Evolutionary conservation across 2,113 vertebrate species (phyloP).

Genomic region (Eulemur rufifrons): DNA sequence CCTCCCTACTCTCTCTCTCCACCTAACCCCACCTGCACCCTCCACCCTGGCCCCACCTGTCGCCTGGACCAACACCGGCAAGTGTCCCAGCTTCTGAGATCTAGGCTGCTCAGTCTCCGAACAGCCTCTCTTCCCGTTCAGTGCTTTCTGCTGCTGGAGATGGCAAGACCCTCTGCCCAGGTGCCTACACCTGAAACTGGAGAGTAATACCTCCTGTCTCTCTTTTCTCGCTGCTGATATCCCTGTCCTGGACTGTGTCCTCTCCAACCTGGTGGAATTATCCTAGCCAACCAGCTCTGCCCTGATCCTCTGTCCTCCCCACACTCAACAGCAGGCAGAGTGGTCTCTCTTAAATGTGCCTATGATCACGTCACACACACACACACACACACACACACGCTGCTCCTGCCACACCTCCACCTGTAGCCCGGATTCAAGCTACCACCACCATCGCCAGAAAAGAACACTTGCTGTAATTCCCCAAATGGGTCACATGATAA

Average conservation of each 20-base stretch:
- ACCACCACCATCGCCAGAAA: neutral
- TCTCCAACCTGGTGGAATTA: neutral
- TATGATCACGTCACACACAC: neutral
- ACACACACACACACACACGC: no score
- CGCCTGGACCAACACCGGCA: neutral
- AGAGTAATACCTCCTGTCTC: neutral
- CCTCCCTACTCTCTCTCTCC: no score
- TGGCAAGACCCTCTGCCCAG: neutral
- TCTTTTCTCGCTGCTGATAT: neutral
- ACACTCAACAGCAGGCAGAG: neutral
- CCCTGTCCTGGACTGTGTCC: neutral
- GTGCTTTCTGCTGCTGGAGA: neutral
- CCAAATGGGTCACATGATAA: neutral
- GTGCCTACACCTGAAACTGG: neutral
- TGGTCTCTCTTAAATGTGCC: neutral
- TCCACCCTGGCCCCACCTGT: neutral
- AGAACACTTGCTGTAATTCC: neutral
- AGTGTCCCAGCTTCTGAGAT: neutral
- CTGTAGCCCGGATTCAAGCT: neutral
- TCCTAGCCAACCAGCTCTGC: neutral
- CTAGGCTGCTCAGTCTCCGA: neutral
- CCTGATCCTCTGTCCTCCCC: neutral
- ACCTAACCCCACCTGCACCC: neutral
- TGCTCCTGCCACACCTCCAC: neutral
- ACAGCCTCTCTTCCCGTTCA: neutral